A percentile compares a stretch with the other conserved stretches of the same genome.
These are phyloP conservation scores for Chymomyza fuscimana DNA, from an alignment of 2,888 invertebrate species.

Conservation along the genomic window DNA sequence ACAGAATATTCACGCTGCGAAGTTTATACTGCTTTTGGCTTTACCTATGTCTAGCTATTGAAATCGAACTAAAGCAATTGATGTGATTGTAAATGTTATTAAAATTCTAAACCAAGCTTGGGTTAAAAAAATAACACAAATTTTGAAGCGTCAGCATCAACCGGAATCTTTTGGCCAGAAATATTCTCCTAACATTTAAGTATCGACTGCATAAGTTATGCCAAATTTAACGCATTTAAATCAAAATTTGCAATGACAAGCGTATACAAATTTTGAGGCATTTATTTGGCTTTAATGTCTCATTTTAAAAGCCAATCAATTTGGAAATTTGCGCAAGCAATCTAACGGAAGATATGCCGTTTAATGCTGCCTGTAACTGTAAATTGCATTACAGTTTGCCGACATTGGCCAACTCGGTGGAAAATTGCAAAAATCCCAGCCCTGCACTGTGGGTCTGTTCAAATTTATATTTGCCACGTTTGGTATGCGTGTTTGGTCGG, in stretches of 20 bases:
- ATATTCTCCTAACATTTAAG: too few species aligned
- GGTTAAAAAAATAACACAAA: too few species aligned
- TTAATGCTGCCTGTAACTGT: neutral
- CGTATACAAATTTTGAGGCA: neutral
- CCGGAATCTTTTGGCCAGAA: too few species aligned
- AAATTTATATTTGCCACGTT: neutral
- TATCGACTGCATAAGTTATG: too few species aligned
- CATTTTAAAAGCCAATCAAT: neutral
- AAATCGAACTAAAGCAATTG: too few species aligned
- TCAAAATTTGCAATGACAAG: too few species aligned
- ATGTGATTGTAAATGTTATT: too few species aligned
- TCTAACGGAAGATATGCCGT: slow-evolving; percentile 1
- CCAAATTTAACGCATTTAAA: neutral
- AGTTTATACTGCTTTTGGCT: too few species aligned
- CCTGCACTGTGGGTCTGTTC: neutral
- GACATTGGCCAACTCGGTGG: neutral
- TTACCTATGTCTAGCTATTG: too few species aligned
- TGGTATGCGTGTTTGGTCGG: neutral
- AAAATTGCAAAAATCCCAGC: neutral
- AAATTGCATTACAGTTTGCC: neutral
- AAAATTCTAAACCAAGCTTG: too few species aligned
- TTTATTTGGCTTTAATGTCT: neutral
- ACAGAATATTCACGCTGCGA: too few species aligned
- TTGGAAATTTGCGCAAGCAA: neutral
- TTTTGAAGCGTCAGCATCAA: too few species aligned